A percentile compares a stretch with the other conserved stretches of the same genome.
Evolutionary conservation across 2,113 vertebrate genomes (phyloP).

Genomic region (Coregonus clupeaformis): DNA sequence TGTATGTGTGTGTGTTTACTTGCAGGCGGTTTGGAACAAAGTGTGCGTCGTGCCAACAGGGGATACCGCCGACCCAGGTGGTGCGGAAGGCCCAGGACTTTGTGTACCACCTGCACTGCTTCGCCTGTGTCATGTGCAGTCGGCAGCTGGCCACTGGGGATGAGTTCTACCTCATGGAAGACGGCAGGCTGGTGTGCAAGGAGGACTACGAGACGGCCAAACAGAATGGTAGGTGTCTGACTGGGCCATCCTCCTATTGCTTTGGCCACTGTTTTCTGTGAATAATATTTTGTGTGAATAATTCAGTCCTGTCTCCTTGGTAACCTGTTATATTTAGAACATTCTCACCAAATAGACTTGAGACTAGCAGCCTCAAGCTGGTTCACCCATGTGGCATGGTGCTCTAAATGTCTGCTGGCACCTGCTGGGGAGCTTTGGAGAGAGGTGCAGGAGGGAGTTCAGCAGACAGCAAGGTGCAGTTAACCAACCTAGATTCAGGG

Average conservation of each 20-base stretch:
- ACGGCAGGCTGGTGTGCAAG: slow-evolving; percentile 96
- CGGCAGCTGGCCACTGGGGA: slow-evolving; percentile 95
- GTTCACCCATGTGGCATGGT: too few relatives aligned
- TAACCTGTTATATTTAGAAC: neutral
- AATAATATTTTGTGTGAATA: too few relatives aligned
- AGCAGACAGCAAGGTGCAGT: slow-evolving; percentile 9
- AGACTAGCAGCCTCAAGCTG: neutral
- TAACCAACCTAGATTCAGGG: neutral
- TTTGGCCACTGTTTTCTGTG: too few relatives aligned
- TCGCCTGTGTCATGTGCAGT: slow-evolving; percentile 97
- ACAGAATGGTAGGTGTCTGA: slow-evolving; percentile 84
- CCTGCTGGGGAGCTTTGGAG: neutral
- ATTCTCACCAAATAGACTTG: neutral
- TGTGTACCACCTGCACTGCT: slow-evolving; percentile 98
- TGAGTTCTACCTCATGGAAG: slow-evolving; percentile 99
- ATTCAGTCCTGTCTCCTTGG: too few relatives aligned
- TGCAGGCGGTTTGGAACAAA: slow-evolving; percentile 96
- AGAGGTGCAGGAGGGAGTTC: neutral
- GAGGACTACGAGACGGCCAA: slow-evolving; percentile 98
- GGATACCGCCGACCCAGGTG: slow-evolving; percentile 97
- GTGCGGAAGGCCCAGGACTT: slow-evolving; percentile 98
- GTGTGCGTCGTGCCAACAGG: slow-evolving; percentile 98
- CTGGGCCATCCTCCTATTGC: too few relatives aligned
- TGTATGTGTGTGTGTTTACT: neutral
- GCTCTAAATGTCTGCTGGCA: neutral